Conservation (phyloP, 2,113 vertebrate genomes). For the Tapirus terrestris region DNA sequence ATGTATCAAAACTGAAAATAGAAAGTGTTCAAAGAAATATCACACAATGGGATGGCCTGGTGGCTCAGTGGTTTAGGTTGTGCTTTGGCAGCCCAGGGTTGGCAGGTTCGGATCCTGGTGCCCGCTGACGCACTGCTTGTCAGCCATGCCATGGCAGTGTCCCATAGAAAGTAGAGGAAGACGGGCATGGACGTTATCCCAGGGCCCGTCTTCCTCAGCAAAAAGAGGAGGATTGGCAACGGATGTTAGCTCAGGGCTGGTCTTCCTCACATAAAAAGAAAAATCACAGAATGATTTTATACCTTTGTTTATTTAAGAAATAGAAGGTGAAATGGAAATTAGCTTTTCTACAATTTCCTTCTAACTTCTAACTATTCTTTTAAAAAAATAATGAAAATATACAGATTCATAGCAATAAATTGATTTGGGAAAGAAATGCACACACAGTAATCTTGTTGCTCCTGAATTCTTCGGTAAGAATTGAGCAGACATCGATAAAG, state of each 20-base stretch:
- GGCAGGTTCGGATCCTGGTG: too few species aligned
- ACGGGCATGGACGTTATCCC: too few species aligned
- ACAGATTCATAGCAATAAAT: background rate
- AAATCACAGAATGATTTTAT: background rate
- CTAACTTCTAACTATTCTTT: background rate
- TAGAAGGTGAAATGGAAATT: background rate
- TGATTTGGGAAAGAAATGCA: background rate
- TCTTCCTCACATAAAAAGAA: too few species aligned
- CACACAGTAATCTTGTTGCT: background rate
- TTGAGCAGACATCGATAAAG: background rate
- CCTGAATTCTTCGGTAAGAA: background rate
- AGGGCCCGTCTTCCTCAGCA: too few species aligned
- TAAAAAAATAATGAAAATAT: background rate
- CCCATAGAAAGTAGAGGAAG: too few species aligned
- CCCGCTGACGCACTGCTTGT: too few species aligned
- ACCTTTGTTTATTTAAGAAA: background rate
- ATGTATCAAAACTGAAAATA: background rate
- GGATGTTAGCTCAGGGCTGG: too few species aligned
- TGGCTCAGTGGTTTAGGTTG: too few species aligned
- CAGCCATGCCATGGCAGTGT: too few species aligned
- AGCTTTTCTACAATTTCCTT: background rate
- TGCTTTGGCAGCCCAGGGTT: too few species aligned
- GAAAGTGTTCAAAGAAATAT: background rate
- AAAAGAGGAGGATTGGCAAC: too few species aligned
- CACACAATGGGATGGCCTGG: background rate